Percentiles rank a stretch among this genome's conserved stretches.
Evolutionary conservation across 2,888 invertebrate genomes (phyloP).

Genomic region (Dermolepida albohirtum): DNA sequence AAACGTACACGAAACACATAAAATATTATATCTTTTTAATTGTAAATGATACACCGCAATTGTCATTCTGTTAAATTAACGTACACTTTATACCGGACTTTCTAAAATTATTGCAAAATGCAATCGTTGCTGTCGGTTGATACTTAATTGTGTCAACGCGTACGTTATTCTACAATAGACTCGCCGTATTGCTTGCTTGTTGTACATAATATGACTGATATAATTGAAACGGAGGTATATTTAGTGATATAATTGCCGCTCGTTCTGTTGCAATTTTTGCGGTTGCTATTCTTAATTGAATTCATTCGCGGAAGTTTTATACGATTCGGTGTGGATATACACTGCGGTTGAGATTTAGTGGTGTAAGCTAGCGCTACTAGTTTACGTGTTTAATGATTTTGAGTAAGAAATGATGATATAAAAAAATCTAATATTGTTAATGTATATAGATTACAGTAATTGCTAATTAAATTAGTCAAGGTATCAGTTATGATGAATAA

Average conservation of each 20-base stretch:
- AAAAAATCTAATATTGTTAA: too few species aligned
- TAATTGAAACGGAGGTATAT: neutral
- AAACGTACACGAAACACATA: too few species aligned
- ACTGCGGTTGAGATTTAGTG: too few species aligned
- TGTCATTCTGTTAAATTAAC: neutral
- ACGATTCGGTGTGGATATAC: too few species aligned
- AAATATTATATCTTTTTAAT: constrained; percentile 1
- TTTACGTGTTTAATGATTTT: too few species aligned
- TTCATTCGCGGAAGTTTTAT: neutral
- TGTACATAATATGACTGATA: neutral
- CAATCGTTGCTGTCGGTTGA: neutral
- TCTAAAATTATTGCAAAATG: constrained; percentile 13
- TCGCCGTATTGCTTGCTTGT: neutral
- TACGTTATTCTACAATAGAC: neutral
- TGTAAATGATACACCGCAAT: constrained; percentile 1
- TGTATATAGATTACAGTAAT: too few species aligned
- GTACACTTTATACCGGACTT: constrained; percentile 4
- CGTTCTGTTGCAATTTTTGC: neutral
- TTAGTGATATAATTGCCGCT: constrained; percentile 3
- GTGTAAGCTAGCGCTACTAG: too few species aligned
- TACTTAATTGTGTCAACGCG: neutral
- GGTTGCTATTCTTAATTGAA: neutral
- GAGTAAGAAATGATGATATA: too few species aligned
- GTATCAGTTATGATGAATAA: too few species aligned
- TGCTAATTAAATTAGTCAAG: too few species aligned